Percentiles rank a stretch among this genome's conserved stretches.
Conservation (phyloP, 2,113 vertebrate genomes). For the Arvicanthis niloticus region DNA sequence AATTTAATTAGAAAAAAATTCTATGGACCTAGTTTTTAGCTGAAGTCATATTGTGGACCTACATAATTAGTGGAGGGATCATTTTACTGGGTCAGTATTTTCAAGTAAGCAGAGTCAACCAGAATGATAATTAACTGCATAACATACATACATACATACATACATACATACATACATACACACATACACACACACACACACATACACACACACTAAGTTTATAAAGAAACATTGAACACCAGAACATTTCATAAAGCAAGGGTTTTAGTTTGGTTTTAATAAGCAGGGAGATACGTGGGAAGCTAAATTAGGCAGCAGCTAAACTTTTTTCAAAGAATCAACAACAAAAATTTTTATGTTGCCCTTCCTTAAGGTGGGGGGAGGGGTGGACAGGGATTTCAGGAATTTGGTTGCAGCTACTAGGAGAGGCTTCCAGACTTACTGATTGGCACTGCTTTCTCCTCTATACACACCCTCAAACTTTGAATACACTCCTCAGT, state of each 20-base stretch:
- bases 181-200: not conserved
- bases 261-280: slow-evolving; percentile 28
- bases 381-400: not conserved
- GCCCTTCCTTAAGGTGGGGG: not conserved
- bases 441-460: slow-evolving; percentile 68
- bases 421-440: slow-evolving; percentile 71
- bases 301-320: not conserved
- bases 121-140: not conserved
- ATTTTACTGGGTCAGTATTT: slow-evolving; percentile 37
- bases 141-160: not conserved
- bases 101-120: not conserved
- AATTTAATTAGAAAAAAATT: slow-evolving; percentile 11
- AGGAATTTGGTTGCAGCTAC: slow-evolving; percentile 47
- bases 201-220: not conserved
- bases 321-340: slow-evolving; percentile 14
- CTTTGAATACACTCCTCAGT: slow-evolving; percentile 77
- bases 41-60: slow-evolving; percentile 7
- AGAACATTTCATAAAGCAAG: not conserved
- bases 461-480: slow-evolving; percentile 62
- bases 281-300: not conserved
- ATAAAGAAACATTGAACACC: not conserved
- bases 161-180: not conserved
- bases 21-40: not conserved
- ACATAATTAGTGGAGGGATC: not conserved
- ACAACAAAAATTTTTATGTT: not conserved